Percentiles rank a stretch among this genome's conserved stretches.
Conservation (phyloP, 1,140 invertebrate genomes). For the Microplitis demolitor region DNA sequence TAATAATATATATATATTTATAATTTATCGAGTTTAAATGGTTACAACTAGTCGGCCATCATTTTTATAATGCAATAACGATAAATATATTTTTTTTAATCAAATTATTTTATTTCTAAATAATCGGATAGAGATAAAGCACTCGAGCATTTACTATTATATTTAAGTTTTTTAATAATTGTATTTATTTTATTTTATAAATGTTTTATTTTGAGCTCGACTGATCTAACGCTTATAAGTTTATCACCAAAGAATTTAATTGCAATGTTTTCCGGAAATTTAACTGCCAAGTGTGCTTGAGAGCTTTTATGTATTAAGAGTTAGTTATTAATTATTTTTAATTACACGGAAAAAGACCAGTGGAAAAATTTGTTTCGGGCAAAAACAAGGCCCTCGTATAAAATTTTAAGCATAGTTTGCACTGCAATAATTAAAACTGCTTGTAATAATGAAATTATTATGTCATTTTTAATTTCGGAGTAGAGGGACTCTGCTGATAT, state of each 20-base stretch:
- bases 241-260: conserved; percentile 18
- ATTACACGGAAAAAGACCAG: too few species aligned
- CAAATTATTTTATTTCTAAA: conserved; percentile 5
- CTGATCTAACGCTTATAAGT: conserved; percentile 15
- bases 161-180: conserved; percentile 28
- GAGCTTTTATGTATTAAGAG: conserved; percentile 35
- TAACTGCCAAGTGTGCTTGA: conserved; percentile 36
- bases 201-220: conserved; percentile 9
- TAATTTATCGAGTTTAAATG: too few species aligned
- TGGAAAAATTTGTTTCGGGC: too few species aligned
- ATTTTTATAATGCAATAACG: not conserved
- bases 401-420: too few species aligned
- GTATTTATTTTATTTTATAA: conserved; percentile 14
- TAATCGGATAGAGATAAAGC: conserved; percentile 11
- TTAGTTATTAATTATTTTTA: too few species aligned
- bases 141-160: conserved; percentile 3
- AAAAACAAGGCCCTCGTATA: too few species aligned
- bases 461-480: too few species aligned
- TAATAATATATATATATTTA: too few species aligned
- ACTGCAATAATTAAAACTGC: too few species aligned
- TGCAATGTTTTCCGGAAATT: conserved; percentile 22
- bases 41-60: conserved; percentile 3
- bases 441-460: too few species aligned
- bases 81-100: too few species aligned
- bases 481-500: too few species aligned